Evolutionary conservation across 2,113 vertebrate species (phyloP).

Genomic region (Noctilio leporinus): DNA sequence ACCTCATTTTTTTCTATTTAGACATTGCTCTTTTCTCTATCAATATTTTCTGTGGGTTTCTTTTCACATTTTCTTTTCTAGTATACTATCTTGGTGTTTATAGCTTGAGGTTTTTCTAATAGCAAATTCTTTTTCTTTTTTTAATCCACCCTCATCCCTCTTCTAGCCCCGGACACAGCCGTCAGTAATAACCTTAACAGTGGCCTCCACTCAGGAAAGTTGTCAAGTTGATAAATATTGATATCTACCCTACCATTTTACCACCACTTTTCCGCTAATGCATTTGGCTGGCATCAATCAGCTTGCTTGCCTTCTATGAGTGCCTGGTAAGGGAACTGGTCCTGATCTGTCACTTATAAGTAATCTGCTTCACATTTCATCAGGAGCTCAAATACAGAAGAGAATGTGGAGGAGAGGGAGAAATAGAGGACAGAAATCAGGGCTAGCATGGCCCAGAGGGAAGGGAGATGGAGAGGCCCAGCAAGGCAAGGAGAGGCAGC

Average conservation of each 20-base stretch:
- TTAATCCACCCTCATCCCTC: constrained; percentile 40
- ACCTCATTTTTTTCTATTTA: constrained; percentile 39
- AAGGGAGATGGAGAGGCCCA: neutral
- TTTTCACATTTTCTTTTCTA: constrained; percentile 27
- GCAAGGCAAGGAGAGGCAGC: neutral
- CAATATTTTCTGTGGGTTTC: constrained; percentile 23
- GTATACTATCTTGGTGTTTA: constrained; percentile 8
- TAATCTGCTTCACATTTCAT: constrained; percentile 69
- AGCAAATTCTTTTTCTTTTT: constrained; percentile 27
- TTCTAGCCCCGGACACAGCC: constrained; percentile 44
- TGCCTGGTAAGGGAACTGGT: constrained; percentile 50
- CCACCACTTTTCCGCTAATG: constrained; percentile 75
- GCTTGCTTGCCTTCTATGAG: constrained; percentile 62
- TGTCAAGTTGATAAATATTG: constrained; percentile 80
- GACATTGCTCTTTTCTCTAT: constrained; percentile 23
- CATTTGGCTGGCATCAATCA: constrained; percentile 75
- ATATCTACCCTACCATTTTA: constrained; percentile 73
- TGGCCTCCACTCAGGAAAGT: constrained; percentile 64
- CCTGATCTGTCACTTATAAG: constrained; percentile 75
- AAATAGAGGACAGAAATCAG: constrained; percentile 38
- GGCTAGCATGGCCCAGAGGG: neutral
- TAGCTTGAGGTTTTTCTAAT: constrained; percentile 40
- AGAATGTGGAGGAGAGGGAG: constrained; percentile 30
- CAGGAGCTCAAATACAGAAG: constrained; percentile 43
- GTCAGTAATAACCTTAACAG: constrained; percentile 68